Evolutionary conservation across 1,140 invertebrate genomes (phyloP), one percentile per base, ranked within the genome.

Genomic region (Panonychus citri): DNA sequence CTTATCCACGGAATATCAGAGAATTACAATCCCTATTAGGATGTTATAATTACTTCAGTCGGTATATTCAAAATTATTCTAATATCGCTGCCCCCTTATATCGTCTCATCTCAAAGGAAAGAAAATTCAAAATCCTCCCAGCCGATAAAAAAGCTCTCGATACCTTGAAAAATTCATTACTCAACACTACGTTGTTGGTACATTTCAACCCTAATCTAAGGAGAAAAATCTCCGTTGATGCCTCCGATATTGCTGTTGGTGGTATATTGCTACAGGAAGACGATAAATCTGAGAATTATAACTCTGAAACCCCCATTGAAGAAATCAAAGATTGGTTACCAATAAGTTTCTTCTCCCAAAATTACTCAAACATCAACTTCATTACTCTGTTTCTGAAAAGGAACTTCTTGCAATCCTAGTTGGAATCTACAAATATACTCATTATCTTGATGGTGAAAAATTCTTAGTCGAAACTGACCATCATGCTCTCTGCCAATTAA

Each of bases 31-130:
- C 59, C 2, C 56, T 60, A 26, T n/a, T 60, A 2, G 59, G 59
- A 3, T 30, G 60, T 12, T 57, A 63, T 24, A 63, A 64, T 24
- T 75, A 68, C 62, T 74, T 72, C 55, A 61, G 69, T 46, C 61
- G 68, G 21, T 75, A 73, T 57, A 60, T 73, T 12, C 60, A 62
- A 37, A 61, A 71, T 43, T 66, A 71, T 51, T 60, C 68, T 5
- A 60, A 61, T 8, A n/a, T 70, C 4, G 63, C 65, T 10, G 62
- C 58, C 1, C 69, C 70, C 15, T 57, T 75, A 4, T 64, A 67
- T 57, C 40, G 62, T 28, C 59, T 74, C 15, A 42, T 59, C 3
- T 27, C 34, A 12, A 58, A 60, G n/a, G 40, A 54, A 27, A 28
- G 34, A 13, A 26, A n/a, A 37, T 57, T 56, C n/a, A 28, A 37